A percentile compares a stretch with the other conserved stretches of the same genome.
These are phyloP conservation scores for Sorex araneus DNA, from an alignment of 2,113 vertebrate species.

Conservation along the genomic window DNA sequence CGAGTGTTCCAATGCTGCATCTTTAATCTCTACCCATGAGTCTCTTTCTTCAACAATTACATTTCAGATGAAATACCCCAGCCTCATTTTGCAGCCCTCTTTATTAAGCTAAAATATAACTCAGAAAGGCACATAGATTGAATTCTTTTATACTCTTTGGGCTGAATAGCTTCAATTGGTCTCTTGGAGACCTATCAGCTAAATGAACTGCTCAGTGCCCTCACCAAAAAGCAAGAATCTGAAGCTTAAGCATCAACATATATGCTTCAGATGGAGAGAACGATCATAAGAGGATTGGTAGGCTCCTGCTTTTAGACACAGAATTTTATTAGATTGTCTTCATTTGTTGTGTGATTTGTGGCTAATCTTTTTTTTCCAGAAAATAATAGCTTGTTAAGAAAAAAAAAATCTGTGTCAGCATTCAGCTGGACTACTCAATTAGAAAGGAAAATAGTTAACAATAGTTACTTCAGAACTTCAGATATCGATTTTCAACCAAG, in stretches of 20 bases:
- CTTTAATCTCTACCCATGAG: conserved; percentile 53
- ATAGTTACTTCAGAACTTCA: conserved; percentile 47
- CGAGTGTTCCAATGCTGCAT: conserved; percentile 2
- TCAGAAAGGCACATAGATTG: conserved; percentile 46
- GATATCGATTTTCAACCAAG: conserved; percentile 64
- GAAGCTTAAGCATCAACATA: conserved; percentile 62
- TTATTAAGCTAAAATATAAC: conserved; percentile 72
- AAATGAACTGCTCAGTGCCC: conserved; percentile 67
- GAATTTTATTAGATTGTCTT: not conserved
- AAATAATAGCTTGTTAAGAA: conserved; percentile 47
- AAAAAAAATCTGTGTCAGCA: not conserved
- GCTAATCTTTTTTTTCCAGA: not conserved
- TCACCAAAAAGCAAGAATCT: conserved; percentile 59
- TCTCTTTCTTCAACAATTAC: conserved; percentile 66
- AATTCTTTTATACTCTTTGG: conserved; percentile 64
- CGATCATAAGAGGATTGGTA: conserved; percentile 13
- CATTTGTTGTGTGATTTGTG: conserved; percentile 55
- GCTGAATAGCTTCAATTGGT: conserved; percentile 64
- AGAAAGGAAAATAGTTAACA: conserved; percentile 50
- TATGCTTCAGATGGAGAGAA: conserved; percentile 7
- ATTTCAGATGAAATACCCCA: conserved; percentile 58
- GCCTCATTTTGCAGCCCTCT: conserved; percentile 59
- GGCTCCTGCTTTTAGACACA: conserved; percentile 43
- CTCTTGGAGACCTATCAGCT: conserved; percentile 78
- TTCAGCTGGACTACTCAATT: conserved; percentile 30